phyloP scores from a whole-genome alignment of 1,140 invertebrate species.

The Polypedilum vanderplanki region DNA sequence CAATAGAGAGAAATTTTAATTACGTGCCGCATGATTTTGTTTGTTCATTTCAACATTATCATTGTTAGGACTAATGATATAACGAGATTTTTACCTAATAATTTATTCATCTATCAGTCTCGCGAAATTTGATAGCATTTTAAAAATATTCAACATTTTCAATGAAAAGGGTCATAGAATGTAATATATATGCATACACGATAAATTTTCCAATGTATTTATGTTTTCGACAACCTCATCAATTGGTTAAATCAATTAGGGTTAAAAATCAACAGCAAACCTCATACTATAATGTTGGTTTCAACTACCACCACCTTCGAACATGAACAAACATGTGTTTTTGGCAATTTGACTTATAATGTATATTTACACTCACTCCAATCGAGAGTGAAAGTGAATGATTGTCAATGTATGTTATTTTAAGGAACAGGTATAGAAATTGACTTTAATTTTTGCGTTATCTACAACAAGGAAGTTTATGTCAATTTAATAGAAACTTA shows the following conservation, averaged over 20 bases:
- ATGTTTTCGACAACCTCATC: conserved; percentile 12
- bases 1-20: not conserved
- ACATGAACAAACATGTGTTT: conserved; percentile 7
- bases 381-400: not conserved
- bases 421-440: not conserved
- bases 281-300: not conserved
- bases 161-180: not conserved
- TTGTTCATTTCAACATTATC: not conserved
- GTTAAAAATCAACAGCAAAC: not conserved
- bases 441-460: too few species aligned
- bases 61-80: not conserved
- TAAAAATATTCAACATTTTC: not conserved
- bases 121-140: not conserved
- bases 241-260: conserved; percentile 19
- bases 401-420: not conserved
- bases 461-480: not conserved
- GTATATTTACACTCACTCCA: not conserved
- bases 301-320: not conserved
- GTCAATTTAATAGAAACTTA: not conserved
- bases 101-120: not conserved
- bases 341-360: conserved; percentile 22
- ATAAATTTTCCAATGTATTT: not conserved
- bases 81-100: not conserved
- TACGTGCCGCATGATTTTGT: not conserved
- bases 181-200: too few species aligned